Evolutionary conservation across 2,888 invertebrate genomes (phyloP).

Genomic region (Cheilosia grossa): DNA sequence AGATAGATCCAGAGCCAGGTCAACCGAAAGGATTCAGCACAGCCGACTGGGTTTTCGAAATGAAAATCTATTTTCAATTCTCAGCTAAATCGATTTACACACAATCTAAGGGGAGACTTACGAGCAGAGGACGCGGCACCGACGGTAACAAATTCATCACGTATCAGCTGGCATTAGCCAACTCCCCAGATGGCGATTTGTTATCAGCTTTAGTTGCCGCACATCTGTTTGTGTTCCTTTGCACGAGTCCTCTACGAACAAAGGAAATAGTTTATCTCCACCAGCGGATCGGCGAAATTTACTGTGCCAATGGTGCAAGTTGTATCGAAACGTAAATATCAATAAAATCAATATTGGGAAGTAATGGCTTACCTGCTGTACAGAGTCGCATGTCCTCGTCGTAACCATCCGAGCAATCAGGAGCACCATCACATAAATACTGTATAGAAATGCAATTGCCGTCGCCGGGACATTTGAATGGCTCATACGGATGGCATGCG

Average conservation of each 20-base stretch:
- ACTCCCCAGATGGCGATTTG: slow-evolving; percentile 49
- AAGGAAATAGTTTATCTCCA: slow-evolving; percentile 34
- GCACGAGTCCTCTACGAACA: slow-evolving; percentile 1
- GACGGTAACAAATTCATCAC: slow-evolving; percentile 35
- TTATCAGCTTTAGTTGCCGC: slow-evolving; percentile 47
- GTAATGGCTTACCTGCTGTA: slow-evolving; percentile 91
- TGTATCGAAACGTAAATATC: slow-evolving; percentile 8
- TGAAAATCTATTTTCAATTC: slow-evolving; percentile 24
- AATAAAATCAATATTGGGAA: slow-evolving; percentile 45
- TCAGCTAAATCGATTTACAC: slow-evolving; percentile 14
- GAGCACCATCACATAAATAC: slow-evolving; percentile 96
- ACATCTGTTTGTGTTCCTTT: slow-evolving; percentile 31
- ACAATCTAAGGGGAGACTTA: slow-evolving; percentile 5
- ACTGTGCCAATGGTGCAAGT: slow-evolving; percentile 47
- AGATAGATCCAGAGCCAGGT: not conserved
- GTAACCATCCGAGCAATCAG: slow-evolving; percentile 97
- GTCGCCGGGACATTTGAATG: slow-evolving; percentile 97
- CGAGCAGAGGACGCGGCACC: not conserved
- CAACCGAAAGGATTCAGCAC: not conserved
- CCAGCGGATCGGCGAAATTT: slow-evolving; percentile 33
- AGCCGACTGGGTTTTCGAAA: not conserved
- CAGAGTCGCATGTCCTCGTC: slow-evolving; percentile 97
- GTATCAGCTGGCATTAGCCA: slow-evolving; percentile 4
- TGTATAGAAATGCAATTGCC: slow-evolving; percentile 98
- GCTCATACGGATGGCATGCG: slow-evolving; percentile 96